Percentiles rank a stretch among this genome's conserved stretches.
phyloP scores from a whole-genome alignment of 2,113 vertebrate genomes.

The Myodes glareolus region DNA sequence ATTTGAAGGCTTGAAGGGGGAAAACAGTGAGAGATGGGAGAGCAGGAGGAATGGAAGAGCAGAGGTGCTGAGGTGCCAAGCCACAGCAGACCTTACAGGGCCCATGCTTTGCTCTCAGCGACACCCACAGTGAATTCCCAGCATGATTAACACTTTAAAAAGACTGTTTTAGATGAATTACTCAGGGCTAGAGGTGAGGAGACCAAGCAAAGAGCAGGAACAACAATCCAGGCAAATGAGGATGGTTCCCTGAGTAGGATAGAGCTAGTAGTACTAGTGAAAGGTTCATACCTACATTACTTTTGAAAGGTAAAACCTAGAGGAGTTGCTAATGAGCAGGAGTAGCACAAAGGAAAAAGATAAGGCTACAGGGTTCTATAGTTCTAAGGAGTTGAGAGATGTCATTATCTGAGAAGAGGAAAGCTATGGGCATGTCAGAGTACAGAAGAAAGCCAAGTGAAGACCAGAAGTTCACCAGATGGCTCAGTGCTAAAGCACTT shows the following conservation, averaged over 20 bases:
- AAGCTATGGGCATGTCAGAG: neutral
- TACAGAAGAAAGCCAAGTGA: neutral
- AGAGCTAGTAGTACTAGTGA: neutral
- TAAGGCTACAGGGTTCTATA: neutral
- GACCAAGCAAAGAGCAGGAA: neutral
- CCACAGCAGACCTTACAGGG: neutral
- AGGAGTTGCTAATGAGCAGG: neutral
- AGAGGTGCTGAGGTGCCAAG: neutral
- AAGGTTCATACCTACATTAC: neutral
- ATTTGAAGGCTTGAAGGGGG: neutral
- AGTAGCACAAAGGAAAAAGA: neutral
- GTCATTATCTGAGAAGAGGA: neutral
- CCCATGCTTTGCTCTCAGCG: neutral
- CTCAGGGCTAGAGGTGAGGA: neutral
- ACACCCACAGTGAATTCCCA: neutral
- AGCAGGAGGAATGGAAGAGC: neutral
- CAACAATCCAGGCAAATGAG: neutral
- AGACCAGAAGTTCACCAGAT: neutral
- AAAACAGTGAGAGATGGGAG: neutral
- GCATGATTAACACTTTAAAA: slow-evolving; percentile 34
- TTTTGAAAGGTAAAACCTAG: slow-evolving; percentile 4
- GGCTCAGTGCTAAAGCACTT: neutral
- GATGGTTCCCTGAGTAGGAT: neutral
- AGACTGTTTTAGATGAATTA: slow-evolving; percentile 26
- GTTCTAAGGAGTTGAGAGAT: slow-evolving; percentile 8